Conservation (phyloP, 2,113 vertebrate species). For the Xerus inauris region DNA sequence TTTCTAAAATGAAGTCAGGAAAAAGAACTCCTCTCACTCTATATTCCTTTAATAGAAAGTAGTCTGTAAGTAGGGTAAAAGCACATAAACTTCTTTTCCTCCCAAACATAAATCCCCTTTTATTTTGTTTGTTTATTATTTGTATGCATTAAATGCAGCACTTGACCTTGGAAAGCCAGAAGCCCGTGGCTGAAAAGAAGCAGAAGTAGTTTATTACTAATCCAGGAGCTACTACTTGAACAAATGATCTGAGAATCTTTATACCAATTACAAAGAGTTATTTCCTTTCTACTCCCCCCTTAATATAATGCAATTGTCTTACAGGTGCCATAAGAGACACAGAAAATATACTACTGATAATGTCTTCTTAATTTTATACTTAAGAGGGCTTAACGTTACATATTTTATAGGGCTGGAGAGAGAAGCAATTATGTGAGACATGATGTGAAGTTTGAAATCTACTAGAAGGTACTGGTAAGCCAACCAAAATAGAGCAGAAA, state of each 20-base stretch:
- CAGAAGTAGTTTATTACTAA: neutral
- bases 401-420: neutral
- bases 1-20: slow-evolving; percentile 38
- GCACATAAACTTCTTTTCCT: neutral
- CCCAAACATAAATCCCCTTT: slow-evolving; percentile 37
- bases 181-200: slow-evolving; percentile 33
- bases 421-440: neutral
- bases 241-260: neutral
- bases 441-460: neutral
- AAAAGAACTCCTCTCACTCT: slow-evolving; percentile 6
- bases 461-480: neutral
- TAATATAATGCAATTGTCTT: neutral
- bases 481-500: neutral
- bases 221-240: slow-evolving; percentile 13
- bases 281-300: neutral
- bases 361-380: slow-evolving; percentile 8
- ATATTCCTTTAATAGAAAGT: slow-evolving; percentile 21
- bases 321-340: neutral
- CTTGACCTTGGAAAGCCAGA: slow-evolving; percentile 19
- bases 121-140: slow-evolving; percentile 53
- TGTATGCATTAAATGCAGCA: neutral
- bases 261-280: neutral
- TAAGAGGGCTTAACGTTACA: neutral
- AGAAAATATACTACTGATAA: neutral
- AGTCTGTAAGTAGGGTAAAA: slow-evolving; percentile 47